A percentile compares a stretch with the other conserved stretches of the same genome.
These are phyloP conservation scores for Zelostemma sp. DNA, from an alignment of 1,140 invertebrate genomes.

Conservation along the genomic window DNA sequence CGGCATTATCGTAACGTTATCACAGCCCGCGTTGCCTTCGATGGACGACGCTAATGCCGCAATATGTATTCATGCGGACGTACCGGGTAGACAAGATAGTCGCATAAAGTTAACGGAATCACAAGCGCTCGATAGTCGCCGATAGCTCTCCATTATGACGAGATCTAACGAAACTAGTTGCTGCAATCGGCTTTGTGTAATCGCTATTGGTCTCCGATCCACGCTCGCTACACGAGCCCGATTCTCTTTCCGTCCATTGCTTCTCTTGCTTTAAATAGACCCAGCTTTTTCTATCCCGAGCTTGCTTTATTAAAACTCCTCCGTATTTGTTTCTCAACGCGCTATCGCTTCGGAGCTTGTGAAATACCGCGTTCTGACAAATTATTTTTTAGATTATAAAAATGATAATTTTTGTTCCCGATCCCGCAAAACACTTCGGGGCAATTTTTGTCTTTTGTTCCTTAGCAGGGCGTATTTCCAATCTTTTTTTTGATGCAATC, in stretches of 20 bases:
- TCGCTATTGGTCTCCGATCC: slow-evolving; percentile 5
- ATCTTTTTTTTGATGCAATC: not conserved
- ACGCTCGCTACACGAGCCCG: not conserved
- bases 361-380: not conserved
- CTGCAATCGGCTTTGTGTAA: slow-evolving; percentile 12
- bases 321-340: slow-evolving; percentile 1
- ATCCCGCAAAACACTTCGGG: not conserved
- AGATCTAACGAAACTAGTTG: slow-evolving; percentile 14
- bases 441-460: too few relatives aligned
- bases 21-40: slow-evolving; percentile 9
- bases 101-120: slow-evolving; percentile 17
- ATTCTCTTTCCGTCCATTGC: not conserved
- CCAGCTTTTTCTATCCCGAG: not conserved
- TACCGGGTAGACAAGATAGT: slow-evolving; percentile 17
- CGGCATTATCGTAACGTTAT: too few relatives aligned
- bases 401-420: not conserved
- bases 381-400: slow-evolving; percentile 1
- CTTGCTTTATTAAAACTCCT: not conserved
- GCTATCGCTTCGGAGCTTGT: not conserved
- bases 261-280: not conserved
- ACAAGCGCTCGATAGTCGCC: slow-evolving; percentile 9
- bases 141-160: slow-evolving; percentile 17
- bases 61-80: slow-evolving; percentile 28
- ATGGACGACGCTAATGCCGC: slow-evolving; percentile 21
- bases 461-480: too few relatives aligned